Evolutionary conservation across 2,888 invertebrate species (phyloP).

Genomic region (Polietes domitor): DNA sequence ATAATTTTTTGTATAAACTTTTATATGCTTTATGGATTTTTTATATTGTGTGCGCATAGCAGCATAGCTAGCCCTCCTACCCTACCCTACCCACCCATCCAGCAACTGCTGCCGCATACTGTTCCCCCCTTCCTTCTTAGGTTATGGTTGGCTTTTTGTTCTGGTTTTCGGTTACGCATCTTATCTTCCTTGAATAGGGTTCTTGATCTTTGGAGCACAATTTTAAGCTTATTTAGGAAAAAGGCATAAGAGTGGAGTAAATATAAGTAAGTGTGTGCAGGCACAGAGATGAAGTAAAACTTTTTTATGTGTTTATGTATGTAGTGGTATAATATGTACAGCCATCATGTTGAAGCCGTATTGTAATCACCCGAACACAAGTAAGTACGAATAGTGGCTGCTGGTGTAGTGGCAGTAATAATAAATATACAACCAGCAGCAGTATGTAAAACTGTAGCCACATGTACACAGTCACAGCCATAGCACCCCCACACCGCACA

Average conservation of each 20-base stretch:
- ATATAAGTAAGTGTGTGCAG: not conserved
- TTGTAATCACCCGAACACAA: not conserved
- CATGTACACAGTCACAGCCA: not conserved
- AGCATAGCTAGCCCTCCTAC: not conserved
- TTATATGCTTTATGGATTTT: constrained; percentile 54
- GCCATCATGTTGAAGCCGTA: not conserved
- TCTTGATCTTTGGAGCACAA: constrained; percentile 62
- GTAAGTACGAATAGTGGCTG: not conserved
- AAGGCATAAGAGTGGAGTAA: not conserved
- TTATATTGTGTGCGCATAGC: constrained; percentile 9
- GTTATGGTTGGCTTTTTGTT: not conserved
- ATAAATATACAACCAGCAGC: constrained; percentile 31
- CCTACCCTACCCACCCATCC: constrained; percentile 22
- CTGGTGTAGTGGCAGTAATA: constrained; percentile 15
- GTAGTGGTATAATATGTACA: not conserved
- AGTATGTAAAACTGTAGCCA: constrained; percentile 34
- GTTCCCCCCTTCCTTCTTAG: not conserved
- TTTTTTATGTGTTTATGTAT: not conserved
- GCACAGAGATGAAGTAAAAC: not conserved
- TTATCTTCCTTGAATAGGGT: constrained; percentile 56
- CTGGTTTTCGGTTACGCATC: constrained; percentile 42
- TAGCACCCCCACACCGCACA: not conserved
- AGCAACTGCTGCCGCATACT: not conserved
- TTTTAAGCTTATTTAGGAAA: constrained; percentile 56
- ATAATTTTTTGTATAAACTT: constrained; percentile 55